Conservation (phyloP, 2,113 vertebrate genomes). For the Bos indicus region DNA sequence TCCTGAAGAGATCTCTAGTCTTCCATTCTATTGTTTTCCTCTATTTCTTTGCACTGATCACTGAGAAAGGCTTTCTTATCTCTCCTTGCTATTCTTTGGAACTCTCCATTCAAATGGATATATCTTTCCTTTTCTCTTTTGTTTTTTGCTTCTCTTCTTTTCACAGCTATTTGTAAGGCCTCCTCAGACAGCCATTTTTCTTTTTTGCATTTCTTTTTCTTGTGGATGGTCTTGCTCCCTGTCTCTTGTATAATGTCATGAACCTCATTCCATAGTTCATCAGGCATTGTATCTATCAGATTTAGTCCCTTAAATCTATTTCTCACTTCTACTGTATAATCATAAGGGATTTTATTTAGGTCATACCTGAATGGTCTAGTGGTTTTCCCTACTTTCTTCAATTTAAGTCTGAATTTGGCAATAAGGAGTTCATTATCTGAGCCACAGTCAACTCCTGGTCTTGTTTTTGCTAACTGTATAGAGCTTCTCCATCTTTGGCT, state of each 20-base stretch:
- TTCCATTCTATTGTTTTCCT: background rate
- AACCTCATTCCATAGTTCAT: background rate
- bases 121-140: background rate
- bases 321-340: background rate
- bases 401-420: background rate
- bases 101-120: background rate
- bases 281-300: background rate
- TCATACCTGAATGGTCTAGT: background rate
- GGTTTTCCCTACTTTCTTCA: background rate
- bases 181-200: background rate
- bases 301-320: background rate
- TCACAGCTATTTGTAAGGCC: background rate
- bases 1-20: background rate
- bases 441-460: no score
- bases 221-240: background rate
- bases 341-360: background rate
- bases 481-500: no score
- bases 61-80: background rate
- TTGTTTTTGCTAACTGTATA: no score
- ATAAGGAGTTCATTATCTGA: no score
- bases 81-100: background rate
- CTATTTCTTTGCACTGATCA: background rate
- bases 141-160: background rate
- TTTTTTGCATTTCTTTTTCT: background rate
- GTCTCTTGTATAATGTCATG: background rate